Evolutionary conservation across 2,113 vertebrate species (phyloP), one percentile per base, ranked within the genome.

Genomic region (Galemys pyrenaicus): DNA sequence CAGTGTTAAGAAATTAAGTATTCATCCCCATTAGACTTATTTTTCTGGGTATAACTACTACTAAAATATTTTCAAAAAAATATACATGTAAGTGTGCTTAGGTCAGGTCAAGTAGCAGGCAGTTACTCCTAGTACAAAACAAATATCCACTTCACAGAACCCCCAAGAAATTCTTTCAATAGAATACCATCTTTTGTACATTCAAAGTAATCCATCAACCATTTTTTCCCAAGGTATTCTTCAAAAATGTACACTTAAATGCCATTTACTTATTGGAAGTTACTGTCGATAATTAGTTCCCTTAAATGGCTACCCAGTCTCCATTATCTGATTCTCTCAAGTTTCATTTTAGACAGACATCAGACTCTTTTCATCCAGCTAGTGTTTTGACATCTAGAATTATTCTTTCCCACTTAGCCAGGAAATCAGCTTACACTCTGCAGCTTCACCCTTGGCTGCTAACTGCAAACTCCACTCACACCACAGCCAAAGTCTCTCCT

Each of bases 131-230:
- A 80, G 84, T 83, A 84, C 35, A 85, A 90, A 94, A 81, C n/a
- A 87, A 82, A 37, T 44, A 60, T 15, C 32, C 26, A 79, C 9
- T 62, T 77, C 70, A 82, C 32, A 89, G 20, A 46, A 46, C 56
- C 94, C 62, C 58, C 68, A 91, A 86, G 46, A 83, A 75, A 80
- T 26, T 92, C 26, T 91, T 90, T 83, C 89, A 84, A 62, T 35
- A 94, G 78, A 44, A 90, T 11, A 82, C 24, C 12, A 64, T 64
- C 32, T 91, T 84, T 60, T 62, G 9, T 71, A 71, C 24, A 94
- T 86, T 73, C 75, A 56, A 68, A 95, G 46, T 64, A 74, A 88
- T 37, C 79, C 32, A 91, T 80, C 39, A 85, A 54, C 30, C 32
- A 65, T 56, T 39, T 94, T 89, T 70, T 91, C 58, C 32, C 71